These are phyloP conservation scores for Hycleus cichorii DNA, from an alignment of 1,140 invertebrate genomes.

Conservation along the genomic window DNA sequence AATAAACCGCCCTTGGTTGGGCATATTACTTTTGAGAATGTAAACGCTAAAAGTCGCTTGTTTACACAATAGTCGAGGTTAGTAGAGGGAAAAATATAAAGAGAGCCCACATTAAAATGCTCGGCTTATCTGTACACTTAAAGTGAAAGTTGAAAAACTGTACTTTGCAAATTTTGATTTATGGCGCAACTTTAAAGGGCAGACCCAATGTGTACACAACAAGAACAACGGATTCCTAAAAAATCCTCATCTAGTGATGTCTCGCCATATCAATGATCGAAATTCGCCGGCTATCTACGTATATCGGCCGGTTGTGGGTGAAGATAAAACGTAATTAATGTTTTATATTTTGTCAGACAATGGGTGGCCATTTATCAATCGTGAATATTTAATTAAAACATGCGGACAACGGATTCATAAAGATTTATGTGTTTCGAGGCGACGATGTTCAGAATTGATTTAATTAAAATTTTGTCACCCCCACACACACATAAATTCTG, in stretches of 20 bases:
- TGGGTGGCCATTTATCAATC: constrained; percentile 38
- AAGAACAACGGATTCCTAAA: too few relatives aligned
- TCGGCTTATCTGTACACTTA: constrained; percentile 19
- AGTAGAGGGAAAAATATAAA: neutral
- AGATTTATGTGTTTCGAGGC: constrained; percentile 39
- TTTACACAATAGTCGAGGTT: constrained; percentile 28
- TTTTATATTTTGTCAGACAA: constrained; percentile 39
- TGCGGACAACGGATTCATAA: constrained; percentile 39
- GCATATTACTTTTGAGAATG: neutral
- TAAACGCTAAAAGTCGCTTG: constrained; percentile 12
- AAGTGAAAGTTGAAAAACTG: constrained; percentile 33
- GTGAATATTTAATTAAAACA: constrained; percentile 42
- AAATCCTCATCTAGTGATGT: too few relatives aligned
- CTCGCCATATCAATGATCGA: neutral
- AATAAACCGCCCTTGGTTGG: constrained; percentile 8
- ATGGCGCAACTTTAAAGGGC: constrained; percentile 18
- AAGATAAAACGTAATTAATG: constrained; percentile 31
- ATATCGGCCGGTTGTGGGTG: constrained; percentile 23
- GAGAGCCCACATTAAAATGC: constrained; percentile 25
- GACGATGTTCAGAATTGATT: constrained; percentile 37
- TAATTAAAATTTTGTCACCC: constrained; percentile 40
- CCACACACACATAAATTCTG: neutral
- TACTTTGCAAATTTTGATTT: constrained; percentile 34
- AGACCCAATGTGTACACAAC: too few relatives aligned
- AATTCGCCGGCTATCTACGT: constrained; percentile 6